Base-by-base conservation (phyloP, 2,888 invertebrate species). In the Tethea ocularis region DNA sequence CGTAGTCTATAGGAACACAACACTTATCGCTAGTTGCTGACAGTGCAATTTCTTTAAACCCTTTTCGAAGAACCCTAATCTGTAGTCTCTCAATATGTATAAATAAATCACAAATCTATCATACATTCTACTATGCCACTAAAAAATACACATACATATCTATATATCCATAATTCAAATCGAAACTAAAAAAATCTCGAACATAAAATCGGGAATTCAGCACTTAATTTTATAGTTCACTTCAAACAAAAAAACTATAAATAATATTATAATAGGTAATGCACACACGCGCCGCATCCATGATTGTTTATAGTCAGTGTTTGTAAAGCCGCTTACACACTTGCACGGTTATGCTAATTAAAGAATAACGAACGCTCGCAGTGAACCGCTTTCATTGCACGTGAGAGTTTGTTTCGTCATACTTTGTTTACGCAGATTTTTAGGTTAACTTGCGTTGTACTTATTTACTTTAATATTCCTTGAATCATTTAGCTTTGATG, bases 271-370 rank as follows among this genome's bases (percentile, higher is more conserved):
- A 61, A 63, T 59, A 63, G 55, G 56, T 36, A 33, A 51, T 54
- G 61, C 72, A 74, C 68, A 70, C 75, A 74, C 68, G 68, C 66
- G 65, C 65, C 51, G 58, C 60, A 62, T 64, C 61, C 56, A 57
- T 72, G 36, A 52, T 60, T 65, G 56, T 67, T 66, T 72, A 57
- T 61, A 58, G 41, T 20, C 56, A 60, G 23, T 57, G 60, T 29
- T 36, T 54, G 22, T 54, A 36, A 54, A 54, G 54, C 54, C 61
- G 62, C 52, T 8, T 41, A 26, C 57, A 38, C 56, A 57, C 29
- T 36, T 15, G 53, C 57, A 17, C 33, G 22, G 26, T 36, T 56
- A 54, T 59, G 68, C 64, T 73, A 75, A 73, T 73, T 61, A 66
- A 70, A 75, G 55, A 72, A 66, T 66, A 72, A 72, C 60, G 71